phyloP scores from a whole-genome alignment of 2,113 vertebrate genomes.

The Esox niger region DNA sequence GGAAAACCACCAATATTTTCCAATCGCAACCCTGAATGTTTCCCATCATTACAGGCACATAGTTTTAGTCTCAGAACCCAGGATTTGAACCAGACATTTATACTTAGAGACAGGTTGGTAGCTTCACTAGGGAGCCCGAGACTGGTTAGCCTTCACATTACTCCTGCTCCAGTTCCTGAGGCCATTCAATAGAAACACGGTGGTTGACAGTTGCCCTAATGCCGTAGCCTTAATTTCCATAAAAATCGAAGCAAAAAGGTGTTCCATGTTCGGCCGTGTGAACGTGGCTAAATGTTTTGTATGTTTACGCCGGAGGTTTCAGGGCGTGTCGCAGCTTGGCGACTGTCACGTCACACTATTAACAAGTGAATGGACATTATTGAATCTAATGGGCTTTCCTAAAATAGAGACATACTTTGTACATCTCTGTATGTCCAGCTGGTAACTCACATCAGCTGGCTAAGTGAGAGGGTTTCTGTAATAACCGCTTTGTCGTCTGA shows the following conservation, averaged over 20 bases:
- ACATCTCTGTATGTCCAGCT: conserved; percentile 9
- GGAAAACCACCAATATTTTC: too few species aligned
- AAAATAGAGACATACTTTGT: conserved; percentile 23
- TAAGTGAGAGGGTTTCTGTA: too few species aligned
- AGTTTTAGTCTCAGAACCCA: conserved; percentile 13
- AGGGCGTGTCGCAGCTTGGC: not conserved
- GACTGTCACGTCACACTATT: conserved; percentile 21
- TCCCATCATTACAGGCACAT: conserved; percentile 12
- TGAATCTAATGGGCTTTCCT: conserved; percentile 26
- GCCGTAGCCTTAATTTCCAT: conserved; percentile 16
- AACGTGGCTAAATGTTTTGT: conserved; percentile 21
- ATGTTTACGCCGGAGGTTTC: not conserved
- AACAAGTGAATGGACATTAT: conserved; percentile 13
- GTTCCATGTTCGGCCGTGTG: conserved; percentile 25
- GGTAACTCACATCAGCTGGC: conserved; percentile 23
- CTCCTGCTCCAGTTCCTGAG: conserved; percentile 65
- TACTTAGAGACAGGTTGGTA: conserved; percentile 59
- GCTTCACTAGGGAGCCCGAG: conserved; percentile 63
- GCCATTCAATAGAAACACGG: conserved; percentile 25
- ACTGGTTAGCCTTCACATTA: conserved; percentile 65
- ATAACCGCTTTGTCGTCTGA: too few species aligned
- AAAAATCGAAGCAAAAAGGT: conserved; percentile 38
- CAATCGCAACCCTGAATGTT: not conserved
- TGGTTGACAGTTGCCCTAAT: conserved; percentile 30
- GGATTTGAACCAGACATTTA: conserved; percentile 58